Evolutionary conservation across 2,888 invertebrate species (phyloP).

Genomic region (Megalurothrips usitatus): DNA sequence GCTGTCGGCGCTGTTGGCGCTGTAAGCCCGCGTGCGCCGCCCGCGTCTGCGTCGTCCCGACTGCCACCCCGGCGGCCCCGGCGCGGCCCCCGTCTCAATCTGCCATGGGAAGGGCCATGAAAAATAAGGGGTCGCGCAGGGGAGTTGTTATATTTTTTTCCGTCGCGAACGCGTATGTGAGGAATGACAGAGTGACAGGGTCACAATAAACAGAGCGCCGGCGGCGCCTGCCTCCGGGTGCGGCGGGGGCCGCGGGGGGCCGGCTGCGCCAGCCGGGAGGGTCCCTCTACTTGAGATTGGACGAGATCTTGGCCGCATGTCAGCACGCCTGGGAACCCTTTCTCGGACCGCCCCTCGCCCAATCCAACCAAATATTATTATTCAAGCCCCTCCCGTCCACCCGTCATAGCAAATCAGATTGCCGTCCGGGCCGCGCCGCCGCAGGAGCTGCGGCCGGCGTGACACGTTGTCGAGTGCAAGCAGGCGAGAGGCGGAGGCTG

Average conservation of each 20-base stretch:
- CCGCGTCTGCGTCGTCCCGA: no score
- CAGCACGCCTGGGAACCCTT: background rate
- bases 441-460: no score
- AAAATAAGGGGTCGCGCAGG: no score
- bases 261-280: no score
- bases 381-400: background rate
- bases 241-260: background rate
- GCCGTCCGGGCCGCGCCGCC: background rate
- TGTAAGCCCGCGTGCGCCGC: no score
- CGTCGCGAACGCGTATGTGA: background rate
- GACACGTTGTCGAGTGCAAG: no score
- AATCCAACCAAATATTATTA: slow-evolving; percentile 1
- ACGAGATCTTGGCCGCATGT: background rate
- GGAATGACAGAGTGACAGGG: slow-evolving; percentile 10
- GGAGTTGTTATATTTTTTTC: no score
- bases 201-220: background rate
- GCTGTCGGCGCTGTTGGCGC: no score
- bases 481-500: no score
- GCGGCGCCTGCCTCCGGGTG: background rate
- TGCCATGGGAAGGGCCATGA: no score
- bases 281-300: background rate
- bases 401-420: background rate
- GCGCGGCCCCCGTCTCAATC: no score
- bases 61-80: no score
- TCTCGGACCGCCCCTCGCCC: background rate